phyloP scores from a whole-genome alignment of 92 coral and sea anemone species.

The Palythoa caribaeorum region DNA sequence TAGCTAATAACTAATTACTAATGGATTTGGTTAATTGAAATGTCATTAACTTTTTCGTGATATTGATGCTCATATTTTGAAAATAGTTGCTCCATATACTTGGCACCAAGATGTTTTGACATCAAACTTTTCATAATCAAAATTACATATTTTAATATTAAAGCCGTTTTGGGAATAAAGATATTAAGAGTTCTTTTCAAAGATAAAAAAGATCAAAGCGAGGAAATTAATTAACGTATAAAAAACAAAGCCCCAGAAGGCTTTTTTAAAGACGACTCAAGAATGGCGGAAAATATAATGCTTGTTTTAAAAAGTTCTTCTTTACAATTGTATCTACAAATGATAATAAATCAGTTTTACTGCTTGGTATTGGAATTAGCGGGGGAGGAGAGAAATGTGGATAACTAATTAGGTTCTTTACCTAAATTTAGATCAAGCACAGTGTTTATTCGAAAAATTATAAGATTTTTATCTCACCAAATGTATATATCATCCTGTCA shows the following conservation, averaged over 20 bases:
- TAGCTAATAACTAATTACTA: not conserved
- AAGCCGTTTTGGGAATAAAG: not conserved
- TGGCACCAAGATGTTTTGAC: not conserved
- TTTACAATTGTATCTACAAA: not conserved
- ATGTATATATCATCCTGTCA: conserved; percentile 34
- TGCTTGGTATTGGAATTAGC: not conserved
- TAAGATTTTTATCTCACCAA: conserved; percentile 10
- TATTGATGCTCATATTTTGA: not conserved
- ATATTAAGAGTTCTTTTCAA: conserved; percentile 1
- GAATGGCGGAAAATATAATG: not conserved
- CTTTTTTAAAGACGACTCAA: not conserved
- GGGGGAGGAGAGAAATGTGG: not conserved
- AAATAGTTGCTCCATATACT: not conserved
- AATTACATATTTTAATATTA: not conserved
- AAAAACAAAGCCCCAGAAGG: not conserved
- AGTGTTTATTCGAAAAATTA: not conserved
- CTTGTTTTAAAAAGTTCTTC: not conserved
- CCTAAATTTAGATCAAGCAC: not conserved
- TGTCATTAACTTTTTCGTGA: not conserved
- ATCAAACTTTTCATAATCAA: not conserved
- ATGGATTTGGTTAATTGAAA: not conserved
- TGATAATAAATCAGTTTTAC: not conserved
- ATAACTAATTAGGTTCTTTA: not conserved
- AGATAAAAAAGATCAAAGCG: conserved; percentile 9
- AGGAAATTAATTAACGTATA: conserved; percentile 3